Evolutionary conservation across 2,113 vertebrate genomes (phyloP).

Genomic region (Cepphus grylle): DNA sequence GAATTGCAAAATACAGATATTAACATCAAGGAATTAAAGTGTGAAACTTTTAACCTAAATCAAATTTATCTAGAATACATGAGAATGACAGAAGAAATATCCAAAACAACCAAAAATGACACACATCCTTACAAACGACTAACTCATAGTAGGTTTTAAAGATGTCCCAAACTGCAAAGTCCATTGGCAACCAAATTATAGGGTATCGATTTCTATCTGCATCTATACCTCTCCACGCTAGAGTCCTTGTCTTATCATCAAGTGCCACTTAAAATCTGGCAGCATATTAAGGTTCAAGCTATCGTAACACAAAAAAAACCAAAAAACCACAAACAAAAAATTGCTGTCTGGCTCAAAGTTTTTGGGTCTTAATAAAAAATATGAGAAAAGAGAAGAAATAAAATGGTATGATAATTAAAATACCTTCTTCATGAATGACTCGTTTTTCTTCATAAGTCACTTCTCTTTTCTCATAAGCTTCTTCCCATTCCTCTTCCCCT

Average conservation of each 20-base stretch:
- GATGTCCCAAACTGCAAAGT: background rate
- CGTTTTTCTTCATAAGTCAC: slow-evolving; percentile 68
- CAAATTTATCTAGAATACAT: background rate
- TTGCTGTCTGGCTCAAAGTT: background rate
- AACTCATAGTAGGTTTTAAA: background rate
- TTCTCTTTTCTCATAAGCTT: slow-evolving; percentile 67
- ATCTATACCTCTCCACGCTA: background rate
- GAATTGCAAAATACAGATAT: background rate
- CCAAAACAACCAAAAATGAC: background rate
- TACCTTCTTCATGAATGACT: slow-evolving; percentile 74
- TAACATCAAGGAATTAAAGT: background rate
- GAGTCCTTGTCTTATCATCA: background rate
- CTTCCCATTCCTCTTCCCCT: slow-evolving; percentile 67
- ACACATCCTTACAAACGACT: background rate
- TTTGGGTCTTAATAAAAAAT: background rate
- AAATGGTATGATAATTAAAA: background rate
- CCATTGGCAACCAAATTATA: background rate
- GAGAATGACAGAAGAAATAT: background rate
- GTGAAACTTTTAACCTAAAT: background rate
- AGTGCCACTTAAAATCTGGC: background rate
- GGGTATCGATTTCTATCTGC: background rate
- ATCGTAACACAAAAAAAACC: background rate
- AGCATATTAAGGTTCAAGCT: background rate
- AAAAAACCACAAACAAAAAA: background rate
- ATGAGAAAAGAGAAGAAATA: background rate